Evolutionary conservation across 53 echinoderm and acorn worm species (phyloP).

Genomic region (Echinometra lucunter): DNA sequence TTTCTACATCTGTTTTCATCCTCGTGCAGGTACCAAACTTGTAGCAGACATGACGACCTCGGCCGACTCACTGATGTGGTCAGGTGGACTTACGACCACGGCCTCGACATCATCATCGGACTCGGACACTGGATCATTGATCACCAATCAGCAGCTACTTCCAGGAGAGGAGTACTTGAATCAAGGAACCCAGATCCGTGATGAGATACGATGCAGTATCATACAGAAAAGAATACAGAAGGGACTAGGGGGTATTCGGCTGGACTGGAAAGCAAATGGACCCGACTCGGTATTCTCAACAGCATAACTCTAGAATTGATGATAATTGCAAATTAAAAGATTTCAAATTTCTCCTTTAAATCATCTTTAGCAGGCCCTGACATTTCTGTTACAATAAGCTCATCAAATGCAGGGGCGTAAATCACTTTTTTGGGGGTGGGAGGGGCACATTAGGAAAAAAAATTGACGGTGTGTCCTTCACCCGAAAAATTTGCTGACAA

Average conservation of each 20-base stretch:
- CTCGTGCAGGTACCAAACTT: background rate
- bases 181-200: slow-evolving; percentile 60
- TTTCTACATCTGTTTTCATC: background rate
- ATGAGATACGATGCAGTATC: slow-evolving; percentile 81
- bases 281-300: slow-evolving; percentile 68
- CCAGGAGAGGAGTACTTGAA: slow-evolving; percentile 66
- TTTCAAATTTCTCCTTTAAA: too few species aligned
- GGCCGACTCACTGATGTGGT: slow-evolving; percentile 49
- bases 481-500: too few species aligned
- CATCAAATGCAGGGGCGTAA: too few species aligned
- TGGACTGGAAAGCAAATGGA: slow-evolving; percentile 75
- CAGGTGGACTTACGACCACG: slow-evolving; percentile 29
- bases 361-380: too few species aligned
- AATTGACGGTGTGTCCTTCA: too few species aligned
- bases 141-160: slow-evolving; percentile 6
- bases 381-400: too few species aligned
- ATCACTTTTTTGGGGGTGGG: too few species aligned
- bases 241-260: slow-evolving; percentile 74
- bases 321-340: background rate
- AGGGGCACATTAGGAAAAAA: too few species aligned
- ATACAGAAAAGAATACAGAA: slow-evolving; percentile 81
- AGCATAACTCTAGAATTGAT: background rate
- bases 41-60: slow-evolving; percentile 29
- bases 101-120: slow-evolving; percentile 35
- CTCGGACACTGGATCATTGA: slow-evolving; percentile 38